phyloP scores from a whole-genome alignment of 2,888 invertebrate genomes.

The Ennomos erosarius region DNA sequence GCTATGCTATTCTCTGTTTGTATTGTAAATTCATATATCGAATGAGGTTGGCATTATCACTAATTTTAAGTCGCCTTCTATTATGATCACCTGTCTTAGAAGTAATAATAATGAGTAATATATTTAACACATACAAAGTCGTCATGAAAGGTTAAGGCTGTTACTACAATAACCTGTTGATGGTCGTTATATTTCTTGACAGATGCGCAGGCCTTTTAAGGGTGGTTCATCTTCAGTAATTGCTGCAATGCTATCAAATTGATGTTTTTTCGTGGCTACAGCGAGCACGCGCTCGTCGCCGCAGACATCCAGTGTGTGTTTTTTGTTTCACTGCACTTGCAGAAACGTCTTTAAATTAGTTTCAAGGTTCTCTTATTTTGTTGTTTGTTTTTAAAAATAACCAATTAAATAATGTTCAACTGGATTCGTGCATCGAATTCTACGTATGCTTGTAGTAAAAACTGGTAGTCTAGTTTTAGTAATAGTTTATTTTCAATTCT shows the following conservation, averaged over 20 bases:
- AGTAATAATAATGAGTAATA: constrained; percentile 6
- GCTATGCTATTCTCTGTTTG: constrained; percentile 50
- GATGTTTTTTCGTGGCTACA: constrained; percentile 42
- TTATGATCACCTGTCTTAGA: constrained; percentile 12
- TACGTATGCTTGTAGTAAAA: constrained; percentile 14
- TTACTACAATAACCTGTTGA: constrained; percentile 35
- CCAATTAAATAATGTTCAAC: constrained; percentile 31
- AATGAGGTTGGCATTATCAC: constrained; percentile 1
- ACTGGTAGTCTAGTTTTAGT: constrained; percentile 11
- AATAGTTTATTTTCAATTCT: constrained; percentile 5
- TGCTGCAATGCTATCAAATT: constrained; percentile 44
- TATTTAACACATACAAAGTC: constrained; percentile 18
- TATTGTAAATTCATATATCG: constrained; percentile 30
- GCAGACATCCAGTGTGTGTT: constrained; percentile 32
- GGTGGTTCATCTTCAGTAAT: constrained; percentile 33
- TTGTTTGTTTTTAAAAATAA: constrained; percentile 34
- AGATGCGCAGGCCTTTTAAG: constrained; percentile 39
- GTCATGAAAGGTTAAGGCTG: constrained; percentile 32
- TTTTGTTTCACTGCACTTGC: constrained; percentile 43
- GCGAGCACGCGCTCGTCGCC: constrained; percentile 45
- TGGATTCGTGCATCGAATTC: constrained; percentile 29
- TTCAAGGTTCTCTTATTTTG: constrained; percentile 35
- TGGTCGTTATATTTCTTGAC: constrained; percentile 34
- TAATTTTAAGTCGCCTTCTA: background rate
- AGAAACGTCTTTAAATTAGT: constrained; percentile 46